Evolutionary conservation across 2,113 vertebrate species (phyloP).

Genomic region (Onychostruthus taczanowskii): DNA sequence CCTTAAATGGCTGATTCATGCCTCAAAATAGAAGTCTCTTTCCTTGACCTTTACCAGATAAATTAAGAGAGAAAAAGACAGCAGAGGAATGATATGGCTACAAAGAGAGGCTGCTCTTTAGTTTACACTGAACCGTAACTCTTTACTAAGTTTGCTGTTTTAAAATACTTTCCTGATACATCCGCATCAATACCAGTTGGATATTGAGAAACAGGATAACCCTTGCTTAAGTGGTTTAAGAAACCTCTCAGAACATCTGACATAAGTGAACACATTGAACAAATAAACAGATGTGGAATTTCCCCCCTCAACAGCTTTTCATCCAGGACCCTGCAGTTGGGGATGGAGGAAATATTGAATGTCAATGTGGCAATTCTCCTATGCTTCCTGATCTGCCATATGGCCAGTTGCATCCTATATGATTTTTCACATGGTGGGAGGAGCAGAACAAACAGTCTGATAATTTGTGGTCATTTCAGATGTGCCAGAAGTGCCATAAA

Average conservation of each 20-base stretch:
- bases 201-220: constrained; percentile 59
- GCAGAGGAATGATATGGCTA: neutral
- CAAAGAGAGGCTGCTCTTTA: neutral
- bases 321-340: neutral
- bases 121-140: neutral
- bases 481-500: neutral
- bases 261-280: constrained; percentile 38
- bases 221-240: constrained; percentile 61
- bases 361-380: neutral
- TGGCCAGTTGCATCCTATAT: neutral
- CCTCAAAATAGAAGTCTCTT: neutral
- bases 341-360: constrained; percentile 5
- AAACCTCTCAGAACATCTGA: constrained; percentile 39
- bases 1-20: neutral
- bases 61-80: neutral
- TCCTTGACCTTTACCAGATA: neutral
- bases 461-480: neutral
- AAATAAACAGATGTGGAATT: constrained; percentile 48
- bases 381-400: neutral
- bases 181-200: neutral
- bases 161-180: constrained; percentile 32
- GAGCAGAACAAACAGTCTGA: neutral
- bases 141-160: constrained; percentile 17
- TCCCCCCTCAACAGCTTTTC: neutral
- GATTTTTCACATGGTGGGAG: neutral